phyloP scores from a whole-genome alignment of 2,888 invertebrate species.

The Stictocephala bisonia region DNA sequence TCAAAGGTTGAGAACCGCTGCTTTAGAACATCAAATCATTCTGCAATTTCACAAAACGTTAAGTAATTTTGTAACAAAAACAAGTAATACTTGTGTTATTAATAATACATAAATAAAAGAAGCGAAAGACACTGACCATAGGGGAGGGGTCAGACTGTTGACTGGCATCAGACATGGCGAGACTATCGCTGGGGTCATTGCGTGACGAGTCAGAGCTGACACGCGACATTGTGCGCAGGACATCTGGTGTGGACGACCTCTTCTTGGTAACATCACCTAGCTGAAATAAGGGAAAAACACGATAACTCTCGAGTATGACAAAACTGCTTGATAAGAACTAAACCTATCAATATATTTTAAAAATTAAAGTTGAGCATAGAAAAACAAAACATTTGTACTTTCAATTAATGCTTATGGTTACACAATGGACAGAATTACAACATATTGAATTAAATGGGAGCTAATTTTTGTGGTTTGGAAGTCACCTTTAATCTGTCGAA shows the following conservation, averaged over 20 bases:
- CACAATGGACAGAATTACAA: too few species aligned
- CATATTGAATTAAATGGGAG: too few species aligned
- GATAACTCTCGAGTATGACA: neutral
- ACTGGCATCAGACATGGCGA: slow-evolving; percentile 66
- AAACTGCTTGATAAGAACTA: too few species aligned
- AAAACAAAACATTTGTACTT: too few species aligned
- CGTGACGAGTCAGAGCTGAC: slow-evolving; percentile 65
- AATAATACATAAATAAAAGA: neutral
- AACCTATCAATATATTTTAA: too few species aligned
- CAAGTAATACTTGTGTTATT: neutral
- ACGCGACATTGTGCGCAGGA: slow-evolving; percentile 68
- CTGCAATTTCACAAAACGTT: neutral
- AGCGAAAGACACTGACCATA: slow-evolving; percentile 66
- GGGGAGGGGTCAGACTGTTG: slow-evolving; percentile 71
- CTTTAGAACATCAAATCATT: slow-evolving; percentile 17
- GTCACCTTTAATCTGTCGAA: too few species aligned
- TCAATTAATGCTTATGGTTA: too few species aligned
- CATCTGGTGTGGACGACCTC: slow-evolving; percentile 71
- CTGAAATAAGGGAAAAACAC: slow-evolving; percentile 58
- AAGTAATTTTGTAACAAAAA: neutral
- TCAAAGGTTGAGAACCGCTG: too few species aligned
- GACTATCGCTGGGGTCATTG: slow-evolving; percentile 65
- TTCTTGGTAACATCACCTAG: slow-evolving; percentile 67
- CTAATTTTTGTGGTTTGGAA: too few species aligned
- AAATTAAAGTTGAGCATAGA: too few species aligned